Base-by-base conservation (phyloP, 2,888 invertebrate species). In the Stenchaetothrips biformis region DNA sequence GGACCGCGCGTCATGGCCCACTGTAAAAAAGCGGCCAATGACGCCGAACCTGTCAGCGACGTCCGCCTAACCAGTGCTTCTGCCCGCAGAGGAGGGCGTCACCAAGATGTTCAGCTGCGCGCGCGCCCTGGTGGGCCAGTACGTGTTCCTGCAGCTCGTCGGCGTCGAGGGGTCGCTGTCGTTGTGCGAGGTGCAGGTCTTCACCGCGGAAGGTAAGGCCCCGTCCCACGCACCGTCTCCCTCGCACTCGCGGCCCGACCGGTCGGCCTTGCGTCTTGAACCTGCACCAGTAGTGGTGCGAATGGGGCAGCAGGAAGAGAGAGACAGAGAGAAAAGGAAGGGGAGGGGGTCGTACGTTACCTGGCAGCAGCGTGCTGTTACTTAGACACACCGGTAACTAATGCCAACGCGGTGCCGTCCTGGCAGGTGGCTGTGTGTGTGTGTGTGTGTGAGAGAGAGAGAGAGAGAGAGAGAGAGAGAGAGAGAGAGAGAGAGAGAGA, bases 41-140 rank as follows among this genome's bases (percentile, higher is more conserved):
- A 4, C 37, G 37, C n/a, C n/a, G n/a, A n/a, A 37, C 37, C 37
- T 37, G 37, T 37, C 37, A 4, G 4, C 4, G 37, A 37, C 37
- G 37, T 37, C 37, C 4, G 37, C 37, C 37, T 37, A 79, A n/a
- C 27, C 1, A 25, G 47, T 59, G 18, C 21, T 21, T 48, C 7
- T 82, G 82, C 83, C 89, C 89, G 59, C 89, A 92, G 95, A 95
- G 85, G 95, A 96, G 88, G 96, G 96, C n/a, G 91, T 93, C 18
- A 95, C 95, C n/a, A 95, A 94, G 87, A 94, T 94, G 2, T 95
- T 96, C 86, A 92, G 92, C 0, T 97, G 96, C 85, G 96, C 96
- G 0, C 90, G 95, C 67, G 92, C 95, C 0, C 88, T 96, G 81
- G 89, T 93, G 27, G 97, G 97, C 0, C 95, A 96, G 84, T 94